Percentiles rank a stretch among this genome's conserved stretches.
Conservation (phyloP, 2,113 vertebrate species). For the Arothron firmamentum region DNA sequence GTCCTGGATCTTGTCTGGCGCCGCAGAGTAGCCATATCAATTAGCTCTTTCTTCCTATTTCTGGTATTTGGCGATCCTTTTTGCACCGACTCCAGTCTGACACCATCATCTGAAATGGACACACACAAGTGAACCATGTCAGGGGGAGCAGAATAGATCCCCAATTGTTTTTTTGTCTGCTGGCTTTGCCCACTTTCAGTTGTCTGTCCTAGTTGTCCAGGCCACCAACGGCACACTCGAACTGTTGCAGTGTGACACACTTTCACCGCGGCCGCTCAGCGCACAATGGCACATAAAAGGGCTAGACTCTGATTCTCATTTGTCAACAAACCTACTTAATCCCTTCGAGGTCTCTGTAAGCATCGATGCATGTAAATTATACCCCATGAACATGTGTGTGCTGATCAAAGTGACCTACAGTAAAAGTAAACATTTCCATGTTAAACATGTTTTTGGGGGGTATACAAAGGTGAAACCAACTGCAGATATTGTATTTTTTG, state of each 20-base stretch:
- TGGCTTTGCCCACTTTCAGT: constrained; percentile 51
- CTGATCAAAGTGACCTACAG: too few species aligned
- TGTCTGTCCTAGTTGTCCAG: constrained; percentile 55
- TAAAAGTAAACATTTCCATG: too few species aligned
- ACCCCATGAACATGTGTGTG: too few species aligned
- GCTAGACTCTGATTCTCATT: constrained; percentile 27
- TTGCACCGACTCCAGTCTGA: constrained; percentile 64
- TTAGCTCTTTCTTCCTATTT: constrained; percentile 24
- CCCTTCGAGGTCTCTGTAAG: neutral
- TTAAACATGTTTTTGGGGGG: neutral
- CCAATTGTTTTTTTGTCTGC: constrained; percentile 43
- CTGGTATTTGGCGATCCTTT: constrained; percentile 50
- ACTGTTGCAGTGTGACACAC: constrained; percentile 56
- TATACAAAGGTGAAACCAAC: too few species aligned
- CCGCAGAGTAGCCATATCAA: constrained; percentile 45
- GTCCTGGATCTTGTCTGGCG: constrained; percentile 49
- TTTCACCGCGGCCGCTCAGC: constrained; percentile 42
- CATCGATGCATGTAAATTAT: too few species aligned
- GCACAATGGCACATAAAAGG: constrained; percentile 33
- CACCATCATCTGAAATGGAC: constrained; percentile 58
- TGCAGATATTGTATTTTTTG: too few species aligned
- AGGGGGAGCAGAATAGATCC: constrained; percentile 48
- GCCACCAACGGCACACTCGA: constrained; percentile 24
- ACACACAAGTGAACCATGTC: constrained; percentile 72
- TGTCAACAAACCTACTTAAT: constrained; percentile 41